These are phyloP conservation scores for Embiotoca jacksoni DNA, from an alignment of 2,113 vertebrate species.

Conservation along the genomic window DNA sequence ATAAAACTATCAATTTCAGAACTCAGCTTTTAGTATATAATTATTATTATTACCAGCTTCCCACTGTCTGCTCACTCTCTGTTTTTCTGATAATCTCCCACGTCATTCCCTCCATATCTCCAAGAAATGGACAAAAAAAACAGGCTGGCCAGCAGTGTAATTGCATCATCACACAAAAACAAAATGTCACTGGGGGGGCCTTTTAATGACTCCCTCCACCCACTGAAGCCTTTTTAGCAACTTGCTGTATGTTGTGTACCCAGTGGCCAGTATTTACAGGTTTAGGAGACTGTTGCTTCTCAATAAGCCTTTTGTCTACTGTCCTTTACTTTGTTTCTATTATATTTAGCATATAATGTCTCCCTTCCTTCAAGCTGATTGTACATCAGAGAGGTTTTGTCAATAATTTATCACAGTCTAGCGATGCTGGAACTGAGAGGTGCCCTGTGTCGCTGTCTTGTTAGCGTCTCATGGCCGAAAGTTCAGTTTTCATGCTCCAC, in stretches of 20 bases:
- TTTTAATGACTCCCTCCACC: conserved; percentile 47
- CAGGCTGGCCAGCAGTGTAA: conserved; percentile 22
- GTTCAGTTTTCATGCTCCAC: conserved; percentile 24
- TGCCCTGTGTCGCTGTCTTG: conserved; percentile 11
- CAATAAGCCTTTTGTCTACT: no score
- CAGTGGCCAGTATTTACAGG: background rate
- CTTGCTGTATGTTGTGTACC: conserved; percentile 6
- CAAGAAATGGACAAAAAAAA: conserved; percentile 40
- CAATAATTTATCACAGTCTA: conserved; percentile 7
- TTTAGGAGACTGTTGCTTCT: background rate
- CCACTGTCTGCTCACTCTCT: background rate
- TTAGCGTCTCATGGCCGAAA: conserved; percentile 17
- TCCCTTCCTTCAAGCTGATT: background rate
- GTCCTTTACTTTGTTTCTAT: no score
- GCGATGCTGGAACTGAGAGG: background rate
- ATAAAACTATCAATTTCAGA: conserved; percentile 13
- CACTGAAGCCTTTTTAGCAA: conserved; percentile 40
- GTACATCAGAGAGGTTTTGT: conserved; percentile 1
- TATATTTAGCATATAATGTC: background rate
- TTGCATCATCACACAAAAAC: conserved; percentile 60
- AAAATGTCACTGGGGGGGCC: conserved; percentile 62
- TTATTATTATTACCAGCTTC: background rate
- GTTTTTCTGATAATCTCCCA: background rate
- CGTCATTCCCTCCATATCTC: conserved; percentile 11
- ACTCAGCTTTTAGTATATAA: background rate